Base-by-base conservation (phyloP, 2,113 vertebrate species). In the Vidua macroura region DNA sequence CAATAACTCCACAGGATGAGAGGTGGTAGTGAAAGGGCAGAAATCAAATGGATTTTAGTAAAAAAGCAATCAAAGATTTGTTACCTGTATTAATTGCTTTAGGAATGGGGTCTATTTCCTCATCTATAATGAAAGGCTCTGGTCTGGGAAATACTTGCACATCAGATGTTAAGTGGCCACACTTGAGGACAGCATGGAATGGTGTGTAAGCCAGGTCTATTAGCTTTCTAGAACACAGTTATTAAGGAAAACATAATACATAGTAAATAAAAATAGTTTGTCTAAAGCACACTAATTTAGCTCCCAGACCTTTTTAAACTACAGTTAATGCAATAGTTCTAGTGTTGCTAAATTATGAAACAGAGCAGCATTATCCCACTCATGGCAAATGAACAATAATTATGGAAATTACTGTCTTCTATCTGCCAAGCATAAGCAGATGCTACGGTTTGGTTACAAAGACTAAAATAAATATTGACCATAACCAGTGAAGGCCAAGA, bases 121-220 rank as follows among this genome's bases (percentile, higher is more conserved):
- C 99, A 92, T 99, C 99, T 88, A 99, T 96, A 51, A 99, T 84
- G 31, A 99, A 98, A 33, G 99, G 99, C 78, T 99, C 99, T 60
- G 99, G 99, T 66, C 99, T 98, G 86, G 99, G 99, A 96, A 99
- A 99, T 58, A 99, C 99, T 97, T 99, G 99, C 79, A 99, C 99
- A 18, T 99, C 99, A 55, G 99, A 99, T 2, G 99, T 98, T 83
- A 99, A 96, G 96, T 99, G 99, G 76, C 99, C 99, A 86, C 99
- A 99, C 92, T 99, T 99, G 94, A 99, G 97, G 49, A 99, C 98
- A 39, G 99, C 99, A 12, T 99, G 99, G 98, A 99, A 99, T 19
- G 99, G 99, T 7, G 98, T 98, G 76, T 99, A 99, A 7, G 99
- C 99, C 83, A 99, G 95, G 88, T 99, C 99, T 89, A 99, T 99